Evolutionary conservation across 2,888 invertebrate species (phyloP), one percentile per base, ranked within the genome.

Genomic region (Priocnemis perturbator): DNA sequence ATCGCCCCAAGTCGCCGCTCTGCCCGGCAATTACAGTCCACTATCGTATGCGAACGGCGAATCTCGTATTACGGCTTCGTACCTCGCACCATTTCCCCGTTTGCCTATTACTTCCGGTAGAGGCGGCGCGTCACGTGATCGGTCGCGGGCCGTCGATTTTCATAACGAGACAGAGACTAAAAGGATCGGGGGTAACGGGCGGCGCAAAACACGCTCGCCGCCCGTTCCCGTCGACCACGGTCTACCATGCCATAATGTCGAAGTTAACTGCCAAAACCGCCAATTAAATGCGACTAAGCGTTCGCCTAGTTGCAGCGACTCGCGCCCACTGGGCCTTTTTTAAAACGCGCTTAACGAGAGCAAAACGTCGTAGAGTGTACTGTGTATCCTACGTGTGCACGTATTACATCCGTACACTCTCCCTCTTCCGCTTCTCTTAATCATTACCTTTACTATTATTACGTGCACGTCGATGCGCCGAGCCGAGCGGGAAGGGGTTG

Each of bases 241-340:
- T 11, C n/a, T 2, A 50, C 3, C 67, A 69, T 74, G 76, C 74
- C 77, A 76, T 76, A 11, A 72, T 64, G 71, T 74, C 71, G 74
- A 80, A 74, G 73, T 82, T 79, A 74, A 84, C 83, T 83, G 84
- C 84, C 82, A 81, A 79, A 83, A 81, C 72, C 7, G 72, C 74
- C 78, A 76, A 76, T 82, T 77, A n/a, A 53, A 55, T 45, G 57
- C 44, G 48, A 67, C 55, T 44, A 50, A 48, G 61, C 50, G n/a
- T 55, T 9, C 37, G 37, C 37, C 58, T 66, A 60, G 59, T 62
- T 66, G 55, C 47, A 60, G 7, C n/a, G 20, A 52, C 60, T 53
- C 44, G 15, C 48, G 56, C 57, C 30, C 30, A 55, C 15, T 23
- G 9, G n/a, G 44, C 58, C 20, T 20, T 52, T 59, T 20, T 44